Conservation (phyloP, 1,140 invertebrate species). For the Heliothis subflexa region DNA sequence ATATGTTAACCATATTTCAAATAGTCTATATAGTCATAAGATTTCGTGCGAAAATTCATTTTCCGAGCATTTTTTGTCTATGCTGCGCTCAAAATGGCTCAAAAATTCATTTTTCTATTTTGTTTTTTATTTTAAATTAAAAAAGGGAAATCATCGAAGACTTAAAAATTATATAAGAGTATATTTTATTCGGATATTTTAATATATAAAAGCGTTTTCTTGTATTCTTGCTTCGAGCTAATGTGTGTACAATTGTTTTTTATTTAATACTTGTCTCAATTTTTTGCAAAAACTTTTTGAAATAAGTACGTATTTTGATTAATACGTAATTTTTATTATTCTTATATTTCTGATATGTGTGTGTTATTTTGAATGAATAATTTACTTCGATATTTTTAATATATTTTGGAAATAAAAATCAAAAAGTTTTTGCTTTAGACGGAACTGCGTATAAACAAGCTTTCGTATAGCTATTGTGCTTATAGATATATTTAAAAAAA, state of each 20-base stretch:
- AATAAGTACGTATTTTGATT: background rate
- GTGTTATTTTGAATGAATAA: background rate
- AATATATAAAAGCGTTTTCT: constrained; percentile 30
- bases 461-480: constrained; percentile 56
- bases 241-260: constrained; percentile 29
- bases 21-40: constrained; percentile 27
- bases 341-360: background rate
- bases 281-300: constrained; percentile 31
- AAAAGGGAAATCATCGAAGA: constrained; percentile 32
- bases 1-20: constrained; percentile 25
- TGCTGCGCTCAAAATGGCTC: constrained; percentile 39
- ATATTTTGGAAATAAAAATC: background rate
- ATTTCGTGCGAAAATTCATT: constrained; percentile 10
- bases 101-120: constrained; percentile 15
- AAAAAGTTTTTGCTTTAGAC: constrained; percentile 36
- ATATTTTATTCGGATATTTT: constrained; percentile 42
- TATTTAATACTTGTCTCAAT: background rate
- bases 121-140: background rate
- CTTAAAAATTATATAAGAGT: constrained; percentile 22
- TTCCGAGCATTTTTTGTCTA: constrained; percentile 16
- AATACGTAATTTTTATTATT: background rate
- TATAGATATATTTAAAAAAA: constrained; percentile 63
- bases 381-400: constrained; percentile 4
- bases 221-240: constrained; percentile 32
- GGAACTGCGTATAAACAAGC: constrained; percentile 29